Percentiles rank a stretch among this genome's conserved stretches.
Conservation (phyloP, 1,140 invertebrate genomes). For the Trichoplusia ni region DNA sequence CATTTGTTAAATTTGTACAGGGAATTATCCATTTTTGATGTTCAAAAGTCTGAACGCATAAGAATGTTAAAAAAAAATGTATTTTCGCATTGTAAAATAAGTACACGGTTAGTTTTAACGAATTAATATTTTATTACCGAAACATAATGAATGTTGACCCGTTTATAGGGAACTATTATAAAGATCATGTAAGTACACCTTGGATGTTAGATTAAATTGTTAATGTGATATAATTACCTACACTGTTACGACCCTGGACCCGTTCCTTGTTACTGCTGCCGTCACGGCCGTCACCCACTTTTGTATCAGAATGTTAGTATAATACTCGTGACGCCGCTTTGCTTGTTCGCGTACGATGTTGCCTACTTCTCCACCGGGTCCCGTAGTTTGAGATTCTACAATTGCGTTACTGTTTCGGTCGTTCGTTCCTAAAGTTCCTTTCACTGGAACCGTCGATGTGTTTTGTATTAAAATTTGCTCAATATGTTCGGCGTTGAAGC, state of each 20-base stretch:
- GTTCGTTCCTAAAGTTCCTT: slow-evolving; percentile 74
- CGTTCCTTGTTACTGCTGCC: slow-evolving; percentile 1
- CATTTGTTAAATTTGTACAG: slow-evolving; percentile 77
- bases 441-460: slow-evolving; percentile 53
- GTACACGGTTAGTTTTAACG: slow-evolving; percentile 73
- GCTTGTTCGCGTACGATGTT: background rate
- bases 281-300: background rate
- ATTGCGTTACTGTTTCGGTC: slow-evolving; percentile 60
- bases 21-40: slow-evolving; percentile 49
- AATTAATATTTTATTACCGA: slow-evolving; percentile 78
- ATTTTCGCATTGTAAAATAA: slow-evolving; percentile 80
- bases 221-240: slow-evolving; percentile 69
- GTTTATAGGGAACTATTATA: slow-evolving; percentile 57
- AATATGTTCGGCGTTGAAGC: slow-evolving; percentile 58
- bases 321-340: background rate
- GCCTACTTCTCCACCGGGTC: slow-evolving; percentile 10
- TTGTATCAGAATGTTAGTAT: background rate
- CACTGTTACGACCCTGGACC: slow-evolving; percentile 61
- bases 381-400: slow-evolving; percentile 59
- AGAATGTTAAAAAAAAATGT: slow-evolving; percentile 55
- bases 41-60: slow-evolving; percentile 78
- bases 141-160: slow-evolving; percentile 71
- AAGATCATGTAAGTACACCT: slow-evolving; percentile 55
- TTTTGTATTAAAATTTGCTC: slow-evolving; percentile 74
- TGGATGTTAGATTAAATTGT: slow-evolving; percentile 65